These are phyloP conservation scores for Acanthisitta chloris DNA, from an alignment of 2,113 vertebrate genomes.

Conservation along the genomic window DNA sequence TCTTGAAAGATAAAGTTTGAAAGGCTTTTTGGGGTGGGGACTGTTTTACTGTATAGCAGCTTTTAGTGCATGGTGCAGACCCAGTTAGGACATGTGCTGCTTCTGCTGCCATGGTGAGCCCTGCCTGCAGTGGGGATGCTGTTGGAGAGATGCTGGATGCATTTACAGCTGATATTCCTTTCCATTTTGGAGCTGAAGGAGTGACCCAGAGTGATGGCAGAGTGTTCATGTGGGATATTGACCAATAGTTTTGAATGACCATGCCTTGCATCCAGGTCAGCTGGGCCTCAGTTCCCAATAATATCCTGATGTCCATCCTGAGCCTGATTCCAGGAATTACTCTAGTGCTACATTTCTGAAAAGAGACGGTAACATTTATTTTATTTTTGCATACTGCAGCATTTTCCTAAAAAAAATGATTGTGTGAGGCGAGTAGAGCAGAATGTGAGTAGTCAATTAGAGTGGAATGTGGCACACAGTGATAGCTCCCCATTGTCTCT, in stretches of 20 bases:
- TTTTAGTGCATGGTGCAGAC: background rate
- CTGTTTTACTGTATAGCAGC: accelerated
- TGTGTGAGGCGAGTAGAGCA: background rate
- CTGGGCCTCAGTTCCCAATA: background rate
- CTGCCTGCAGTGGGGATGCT: background rate
- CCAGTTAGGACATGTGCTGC: background rate
- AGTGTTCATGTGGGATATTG: background rate
- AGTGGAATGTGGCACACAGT: background rate
- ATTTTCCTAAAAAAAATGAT: slow-evolving; percentile 58
- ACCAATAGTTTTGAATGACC: background rate
- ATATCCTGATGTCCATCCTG: background rate
- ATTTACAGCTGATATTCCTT: background rate
- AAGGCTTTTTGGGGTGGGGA: background rate
- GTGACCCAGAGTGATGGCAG: background rate
- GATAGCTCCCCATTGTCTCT: background rate
- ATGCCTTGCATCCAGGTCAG: background rate
- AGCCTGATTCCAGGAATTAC: background rate
- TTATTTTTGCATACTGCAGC: background rate
- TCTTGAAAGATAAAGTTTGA: background rate
- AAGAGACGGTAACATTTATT: background rate
- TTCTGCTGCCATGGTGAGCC: background rate
- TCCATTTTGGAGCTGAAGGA: background rate
- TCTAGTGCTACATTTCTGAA: background rate
- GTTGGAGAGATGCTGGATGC: background rate
- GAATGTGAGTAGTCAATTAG: slow-evolving; percentile 35